Base-by-base conservation (phyloP, 92 coral and sea anemone species). In the Actinernus sp. region DNA sequence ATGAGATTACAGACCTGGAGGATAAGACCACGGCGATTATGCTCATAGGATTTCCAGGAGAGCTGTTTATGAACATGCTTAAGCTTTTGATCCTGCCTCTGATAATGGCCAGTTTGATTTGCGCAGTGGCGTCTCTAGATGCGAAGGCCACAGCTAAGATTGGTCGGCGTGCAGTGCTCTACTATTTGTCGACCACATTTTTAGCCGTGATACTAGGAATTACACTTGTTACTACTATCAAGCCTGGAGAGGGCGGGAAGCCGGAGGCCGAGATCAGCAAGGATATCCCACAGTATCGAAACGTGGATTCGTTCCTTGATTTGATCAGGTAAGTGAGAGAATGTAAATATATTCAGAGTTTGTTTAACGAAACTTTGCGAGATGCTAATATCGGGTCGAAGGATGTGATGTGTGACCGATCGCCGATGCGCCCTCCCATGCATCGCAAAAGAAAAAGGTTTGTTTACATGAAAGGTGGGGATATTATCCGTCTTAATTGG, bases 1-100 rank as follows among this genome's bases (percentile, higher is more conserved):
- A 86, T 44, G 58, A 71, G n/a, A 85, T 84, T 75, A 58, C 75
- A 21, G 68, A 82, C 74, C 73, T 87, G 18, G 98, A 89, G 41
- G 74, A 83, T 31, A 74, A 79, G 16, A 73, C 82, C 0, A 81
- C 92, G 1, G 63, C 83, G 23, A 61, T 93, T 18, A 89, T 93
- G 93, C 56, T 89, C 81, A 81, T 93, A 23, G 92, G 96, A 0
- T 93, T 93, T 55, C 96, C 96, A 17, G 98, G 98, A 9, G 96
- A 93, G 32, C 81, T 93, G 41, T 92, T 93, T 73, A 86, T 93
- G 81, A 91, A 91, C 78, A 82, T 90, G 79, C 68, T 93, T 0
- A 93, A 93, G 74, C 31, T 93, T 65, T 55, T 93, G 47, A 88
- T 93, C 24, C 76, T 93, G 1, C 98, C 98, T 0, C 82, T 93